Evolutionary conservation across 2,888 invertebrate species (phyloP).

Genomic region (Dysmachus trigonus): DNA sequence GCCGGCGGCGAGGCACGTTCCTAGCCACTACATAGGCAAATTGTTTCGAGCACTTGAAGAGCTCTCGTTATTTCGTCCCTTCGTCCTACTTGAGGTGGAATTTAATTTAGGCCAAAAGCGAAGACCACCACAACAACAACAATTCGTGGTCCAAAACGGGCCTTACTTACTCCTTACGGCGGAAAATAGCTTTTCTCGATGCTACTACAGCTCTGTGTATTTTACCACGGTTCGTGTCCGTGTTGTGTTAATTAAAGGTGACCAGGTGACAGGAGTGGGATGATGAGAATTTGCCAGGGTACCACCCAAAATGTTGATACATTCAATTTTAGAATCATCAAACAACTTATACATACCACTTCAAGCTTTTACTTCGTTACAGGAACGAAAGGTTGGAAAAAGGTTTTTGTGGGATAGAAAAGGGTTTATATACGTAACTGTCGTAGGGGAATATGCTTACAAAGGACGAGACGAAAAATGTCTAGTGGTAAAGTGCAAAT

Average conservation of each 20-base stretch:
- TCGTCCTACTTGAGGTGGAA: not conserved
- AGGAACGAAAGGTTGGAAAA: not conserved
- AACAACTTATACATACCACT: not conserved
- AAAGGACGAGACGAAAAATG: no score
- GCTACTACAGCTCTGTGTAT: not conserved
- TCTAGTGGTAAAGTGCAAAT: no score
- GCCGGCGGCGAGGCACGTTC: not conserved
- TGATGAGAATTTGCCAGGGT: not conserved
- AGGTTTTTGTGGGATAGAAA: not conserved
- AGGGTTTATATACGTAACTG: not conserved
- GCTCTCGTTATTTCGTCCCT: not conserved
- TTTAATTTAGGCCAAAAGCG: not conserved
- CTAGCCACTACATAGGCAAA: not conserved
- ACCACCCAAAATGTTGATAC: not conserved
- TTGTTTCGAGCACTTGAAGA: not conserved
- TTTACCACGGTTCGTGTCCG: not conserved
- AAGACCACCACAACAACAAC: not conserved
- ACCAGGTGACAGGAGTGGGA: not conserved
- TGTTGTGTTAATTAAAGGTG: not conserved
- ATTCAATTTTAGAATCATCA: not conserved
- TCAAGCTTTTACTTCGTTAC: not conserved
- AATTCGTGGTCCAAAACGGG: not conserved
- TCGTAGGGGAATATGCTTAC: not conserved
- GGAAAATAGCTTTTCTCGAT: not conserved
- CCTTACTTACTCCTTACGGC: not conserved